These are phyloP conservation scores for Lepeophtheirus salmonis DNA, from an alignment of 1,140 invertebrate species.

Conservation along the genomic window DNA sequence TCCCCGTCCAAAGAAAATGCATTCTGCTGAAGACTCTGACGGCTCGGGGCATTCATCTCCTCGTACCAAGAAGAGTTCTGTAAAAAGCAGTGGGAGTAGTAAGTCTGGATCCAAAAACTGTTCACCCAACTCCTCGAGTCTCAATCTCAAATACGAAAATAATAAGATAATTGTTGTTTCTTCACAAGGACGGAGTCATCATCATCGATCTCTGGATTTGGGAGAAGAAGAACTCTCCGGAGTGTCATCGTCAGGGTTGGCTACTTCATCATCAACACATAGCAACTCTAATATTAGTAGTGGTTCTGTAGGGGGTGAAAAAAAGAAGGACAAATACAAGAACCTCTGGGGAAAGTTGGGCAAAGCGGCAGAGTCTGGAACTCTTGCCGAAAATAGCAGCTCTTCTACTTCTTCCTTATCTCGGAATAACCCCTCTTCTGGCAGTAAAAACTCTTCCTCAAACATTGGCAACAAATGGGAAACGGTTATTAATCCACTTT, in stretches of 20 bases:
- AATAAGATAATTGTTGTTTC: too few relatives aligned
- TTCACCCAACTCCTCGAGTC: too few relatives aligned
- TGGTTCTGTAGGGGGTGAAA: not conserved
- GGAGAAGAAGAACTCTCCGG: too few relatives aligned
- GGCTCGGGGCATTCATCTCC: not conserved
- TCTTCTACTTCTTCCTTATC: not conserved
- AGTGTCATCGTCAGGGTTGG: too few relatives aligned
- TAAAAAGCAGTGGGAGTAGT: not conserved
- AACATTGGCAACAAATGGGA: constrained; percentile 3
- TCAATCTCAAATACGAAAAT: too few relatives aligned
- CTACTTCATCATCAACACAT: too few relatives aligned
- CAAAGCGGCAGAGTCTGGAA: not conserved
- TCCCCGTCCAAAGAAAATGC: not conserved
- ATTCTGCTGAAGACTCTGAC: not conserved
- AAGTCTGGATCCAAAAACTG: too few relatives aligned
- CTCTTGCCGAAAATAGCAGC: not conserved
- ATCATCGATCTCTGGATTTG: too few relatives aligned
- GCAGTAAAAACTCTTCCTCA: not conserved
- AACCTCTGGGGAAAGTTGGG: constrained; percentile 14
- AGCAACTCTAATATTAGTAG: too few relatives aligned
- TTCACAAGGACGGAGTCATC: too few relatives aligned
- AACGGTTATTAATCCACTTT: constrained; percentile 3
- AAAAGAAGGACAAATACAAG: constrained; percentile 6
- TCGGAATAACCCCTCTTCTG: not conserved
- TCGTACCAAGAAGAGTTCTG: not conserved